These are phyloP conservation scores for Electrophaes corylata DNA, from an alignment of 2,888 invertebrate species.

Conservation along the genomic window DNA sequence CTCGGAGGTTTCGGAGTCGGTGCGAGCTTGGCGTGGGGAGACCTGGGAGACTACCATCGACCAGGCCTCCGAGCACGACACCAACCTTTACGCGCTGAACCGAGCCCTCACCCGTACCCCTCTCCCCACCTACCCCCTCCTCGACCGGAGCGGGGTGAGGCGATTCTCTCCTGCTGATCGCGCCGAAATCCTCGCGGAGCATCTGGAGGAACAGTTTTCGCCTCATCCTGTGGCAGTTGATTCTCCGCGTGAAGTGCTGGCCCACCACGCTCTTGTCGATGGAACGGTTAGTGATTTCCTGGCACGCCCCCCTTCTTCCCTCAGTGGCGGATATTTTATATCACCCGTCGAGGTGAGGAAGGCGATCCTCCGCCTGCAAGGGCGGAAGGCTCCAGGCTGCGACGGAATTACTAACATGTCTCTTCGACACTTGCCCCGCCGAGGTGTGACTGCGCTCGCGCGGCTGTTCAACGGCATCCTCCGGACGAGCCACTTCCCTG, in stretches of 20 bases:
- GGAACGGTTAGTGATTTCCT: neutral
- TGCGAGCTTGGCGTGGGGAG: neutral
- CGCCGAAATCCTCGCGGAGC: neutral
- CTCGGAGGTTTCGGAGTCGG: neutral
- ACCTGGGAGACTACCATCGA: neutral
- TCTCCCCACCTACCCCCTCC: neutral
- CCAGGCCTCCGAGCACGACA: neutral
- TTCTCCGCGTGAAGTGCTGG: neutral
- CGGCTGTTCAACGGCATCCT: constrained; percentile 24
- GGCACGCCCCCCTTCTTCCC: neutral
- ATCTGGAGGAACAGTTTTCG: neutral
- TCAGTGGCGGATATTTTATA: neutral
- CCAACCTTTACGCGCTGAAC: neutral
- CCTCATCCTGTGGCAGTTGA: neutral
- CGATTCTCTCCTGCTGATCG: neutral
- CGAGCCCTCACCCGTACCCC: neutral
- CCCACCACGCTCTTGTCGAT: neutral
- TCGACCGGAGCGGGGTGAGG: neutral
- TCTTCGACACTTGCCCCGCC: neutral
- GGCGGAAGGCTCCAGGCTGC: constrained; percentile 8
- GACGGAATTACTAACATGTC: constrained; percentile 12
- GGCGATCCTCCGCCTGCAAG: constrained; percentile 1
- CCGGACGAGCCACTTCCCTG: constrained; percentile 21
- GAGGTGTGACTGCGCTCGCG: constrained; percentile 2
- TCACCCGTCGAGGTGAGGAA: constrained; percentile 9